A percentile compares a stretch with the other conserved stretches of the same genome.
Conservation (phyloP, 2,113 vertebrate genomes). For the Trichechus manatus region DNA sequence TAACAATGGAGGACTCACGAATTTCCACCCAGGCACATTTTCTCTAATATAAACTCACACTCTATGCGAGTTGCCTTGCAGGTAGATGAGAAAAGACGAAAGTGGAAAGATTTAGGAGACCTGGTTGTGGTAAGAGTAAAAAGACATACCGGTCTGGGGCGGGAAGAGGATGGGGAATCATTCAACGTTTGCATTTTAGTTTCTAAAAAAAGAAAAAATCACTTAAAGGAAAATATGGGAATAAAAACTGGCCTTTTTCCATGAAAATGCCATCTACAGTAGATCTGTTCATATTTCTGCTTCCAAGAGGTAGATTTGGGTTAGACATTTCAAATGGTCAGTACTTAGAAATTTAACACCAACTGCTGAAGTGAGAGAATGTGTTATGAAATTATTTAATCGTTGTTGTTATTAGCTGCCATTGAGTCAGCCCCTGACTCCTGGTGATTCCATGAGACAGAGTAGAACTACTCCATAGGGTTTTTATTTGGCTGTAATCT, state of each 20-base stretch:
- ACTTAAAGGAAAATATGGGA: conserved; percentile 6
- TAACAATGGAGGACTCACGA: background rate
- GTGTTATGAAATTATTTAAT: conserved; percentile 7
- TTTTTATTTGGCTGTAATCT: background rate
- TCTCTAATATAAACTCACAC: conserved; percentile 18
- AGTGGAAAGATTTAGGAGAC: conserved; percentile 32
- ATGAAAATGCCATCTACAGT: background rate
- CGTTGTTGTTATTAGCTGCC: background rate
- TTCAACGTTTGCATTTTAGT: conserved; percentile 23
- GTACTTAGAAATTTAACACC: background rate
- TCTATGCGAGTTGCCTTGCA: background rate
- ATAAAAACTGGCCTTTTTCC: background rate
- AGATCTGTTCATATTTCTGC: background rate
- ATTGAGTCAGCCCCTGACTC: background rate
- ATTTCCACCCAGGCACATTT: background rate
- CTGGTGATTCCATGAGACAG: background rate
- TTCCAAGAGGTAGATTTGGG: background rate
- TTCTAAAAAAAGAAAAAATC: background rate
- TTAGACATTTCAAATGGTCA: background rate
- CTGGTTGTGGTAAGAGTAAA: background rate
- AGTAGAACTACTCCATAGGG: background rate
- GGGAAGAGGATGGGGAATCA: background rate
- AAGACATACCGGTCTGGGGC: background rate
- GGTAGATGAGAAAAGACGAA: background rate
- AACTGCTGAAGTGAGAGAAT: background rate